Evolutionary conservation across 2,797 vertebrate genomes (phyloP), one percentile per base, ranked within the genome.

Genomic region (Phaenicophaeus curvirostris): DNA sequence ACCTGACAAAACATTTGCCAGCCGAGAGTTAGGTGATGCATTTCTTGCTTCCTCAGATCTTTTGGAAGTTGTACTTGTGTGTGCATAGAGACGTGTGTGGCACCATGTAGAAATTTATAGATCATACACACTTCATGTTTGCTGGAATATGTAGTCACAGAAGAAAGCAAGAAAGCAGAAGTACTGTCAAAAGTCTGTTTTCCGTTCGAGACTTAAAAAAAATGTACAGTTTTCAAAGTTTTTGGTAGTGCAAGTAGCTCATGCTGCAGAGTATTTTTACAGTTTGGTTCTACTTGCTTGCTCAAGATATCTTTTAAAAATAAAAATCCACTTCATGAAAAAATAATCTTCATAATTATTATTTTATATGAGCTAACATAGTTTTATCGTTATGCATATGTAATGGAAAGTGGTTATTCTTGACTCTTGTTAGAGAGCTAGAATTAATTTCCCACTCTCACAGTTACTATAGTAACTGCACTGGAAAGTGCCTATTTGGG

Each of bases 281-380:
- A 73, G 44, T 85, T 93, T 39, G 53, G 46, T 90, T 94, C 3
- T 5, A 80, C 79, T 92, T 89, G 68, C 92, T 93, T 93, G 61
- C 57, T 95, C 54, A 87, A 85, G 81, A 78, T 87, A n/a, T 16
- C 76, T 87, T 85, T 94, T 78, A 94, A 96, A 96, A 96, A 95
- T 95, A 95, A 95, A 95, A 91, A 83, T 89, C 75, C 58, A 77
- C 90, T 89, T 85, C 54, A 84, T 91, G 85, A 94, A 94, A 94
- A 96, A 94, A 94, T 81, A 85, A 94, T 94, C 93, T 93, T 87
- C 68, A 65, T 94, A 96, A 96, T 92, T 95, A 93, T 95, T 96
- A 94, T 95, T 96, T 96, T 95, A 92, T 48, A 77, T 68, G 75
- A 92, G 65, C 78, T 95, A 95, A 96, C 85, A 72, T 74, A 72